Conservation (phyloP, 2,113 vertebrate species). For the Rhadina sibilatrix region DNA sequence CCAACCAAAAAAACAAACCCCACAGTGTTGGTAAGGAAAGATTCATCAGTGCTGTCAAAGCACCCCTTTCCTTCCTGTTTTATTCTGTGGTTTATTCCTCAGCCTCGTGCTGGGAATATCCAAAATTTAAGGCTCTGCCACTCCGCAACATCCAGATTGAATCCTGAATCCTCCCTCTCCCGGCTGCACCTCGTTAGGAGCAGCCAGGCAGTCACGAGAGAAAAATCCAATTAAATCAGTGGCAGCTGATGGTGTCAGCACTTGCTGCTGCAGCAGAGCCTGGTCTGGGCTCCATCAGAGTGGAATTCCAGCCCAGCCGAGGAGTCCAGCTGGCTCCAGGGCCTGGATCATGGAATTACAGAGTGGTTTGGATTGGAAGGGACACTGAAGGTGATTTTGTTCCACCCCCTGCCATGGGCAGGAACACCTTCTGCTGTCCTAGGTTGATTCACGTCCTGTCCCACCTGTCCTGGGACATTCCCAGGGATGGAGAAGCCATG, state of each 20-base stretch:
- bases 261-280: neutral
- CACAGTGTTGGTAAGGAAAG: neutral
- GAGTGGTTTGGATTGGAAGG: neutral
- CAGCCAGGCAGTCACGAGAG: neutral
- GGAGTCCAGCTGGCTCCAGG: neutral
- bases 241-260: slow-evolving; percentile 27
- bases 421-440: accelerated
- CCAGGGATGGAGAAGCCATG: neutral
- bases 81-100: neutral
- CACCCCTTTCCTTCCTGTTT: neutral
- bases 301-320: neutral
- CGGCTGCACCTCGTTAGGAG: neutral
- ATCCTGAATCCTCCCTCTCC: neutral
- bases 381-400: neutral
- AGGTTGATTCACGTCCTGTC: accelerated
- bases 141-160: neutral
- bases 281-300: neutral
- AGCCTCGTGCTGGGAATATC: neutral
- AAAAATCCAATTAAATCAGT: neutral
- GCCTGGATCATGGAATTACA: neutral
- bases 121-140: neutral
- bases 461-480: neutral
- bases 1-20: neutral
- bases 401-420: neutral
- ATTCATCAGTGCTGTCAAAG: neutral